phyloP scores from a whole-genome alignment of 92 coral and sea anemone species.

The Zoanthus solanderi region DNA sequence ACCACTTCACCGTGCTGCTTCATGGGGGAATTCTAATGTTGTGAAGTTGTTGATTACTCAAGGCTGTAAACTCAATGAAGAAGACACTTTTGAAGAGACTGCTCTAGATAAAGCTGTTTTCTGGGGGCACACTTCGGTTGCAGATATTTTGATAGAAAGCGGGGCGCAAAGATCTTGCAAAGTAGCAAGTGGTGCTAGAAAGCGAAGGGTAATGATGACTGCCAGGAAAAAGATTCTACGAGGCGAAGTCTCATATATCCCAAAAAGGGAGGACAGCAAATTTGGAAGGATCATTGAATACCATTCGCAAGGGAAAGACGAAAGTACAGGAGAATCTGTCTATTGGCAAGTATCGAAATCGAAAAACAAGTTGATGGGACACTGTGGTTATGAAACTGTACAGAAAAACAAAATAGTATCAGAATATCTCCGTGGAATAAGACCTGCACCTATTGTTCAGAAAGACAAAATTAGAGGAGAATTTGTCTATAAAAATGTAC shows the following conservation, averaged over 20 bases:
- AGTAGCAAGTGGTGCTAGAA: background rate
- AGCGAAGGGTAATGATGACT: background rate
- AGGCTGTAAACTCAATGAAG: constrained; percentile 3
- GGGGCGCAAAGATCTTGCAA: background rate
- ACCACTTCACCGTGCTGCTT: constrained; percentile 23
- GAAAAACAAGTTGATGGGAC: background rate
- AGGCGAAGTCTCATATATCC: background rate
- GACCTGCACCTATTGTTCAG: too few relatives aligned
- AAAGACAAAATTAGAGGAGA: too few relatives aligned
- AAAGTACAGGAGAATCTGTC: background rate
- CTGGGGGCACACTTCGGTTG: background rate
- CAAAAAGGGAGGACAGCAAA: too few relatives aligned
- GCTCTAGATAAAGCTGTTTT: constrained; percentile 19
- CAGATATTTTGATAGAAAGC: background rate
- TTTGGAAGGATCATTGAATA: too few relatives aligned
- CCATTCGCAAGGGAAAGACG: too few relatives aligned
- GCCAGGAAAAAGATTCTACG: background rate
- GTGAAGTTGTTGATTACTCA: background rate
- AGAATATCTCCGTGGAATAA: too few relatives aligned
- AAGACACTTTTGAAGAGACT: background rate
- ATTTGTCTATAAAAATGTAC: too few relatives aligned
- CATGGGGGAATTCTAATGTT: constrained; percentile 28
- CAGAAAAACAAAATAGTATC: background rate
- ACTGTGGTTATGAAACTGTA: background rate
- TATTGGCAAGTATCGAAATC: background rate